Conservation (phyloP, 2,797 vertebrate genomes). For the Huso huso region DNA sequence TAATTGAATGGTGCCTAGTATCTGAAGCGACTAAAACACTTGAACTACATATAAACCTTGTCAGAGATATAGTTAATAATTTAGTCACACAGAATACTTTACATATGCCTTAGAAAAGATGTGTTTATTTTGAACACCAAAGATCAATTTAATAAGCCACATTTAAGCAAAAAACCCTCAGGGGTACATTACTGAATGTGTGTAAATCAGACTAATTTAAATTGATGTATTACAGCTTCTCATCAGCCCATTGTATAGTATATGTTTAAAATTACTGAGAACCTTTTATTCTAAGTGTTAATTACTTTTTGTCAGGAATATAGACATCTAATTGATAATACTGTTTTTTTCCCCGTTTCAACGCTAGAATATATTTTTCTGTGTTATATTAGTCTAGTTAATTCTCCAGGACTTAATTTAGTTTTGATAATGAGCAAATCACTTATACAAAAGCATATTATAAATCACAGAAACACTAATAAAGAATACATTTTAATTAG, state of each 20-base stretch:
- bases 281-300: neutral
- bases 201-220: constrained; percentile 1
- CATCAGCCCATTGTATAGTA: neutral
- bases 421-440: too few relatives aligned
- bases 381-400: too few relatives aligned
- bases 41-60: neutral
- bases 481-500: too few relatives aligned
- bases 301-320: neutral
- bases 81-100: neutral
- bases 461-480: too few relatives aligned
- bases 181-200: neutral
- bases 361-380: too few relatives aligned
- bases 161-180: neutral
- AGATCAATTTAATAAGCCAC: neutral
- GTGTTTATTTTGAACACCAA: constrained; percentile 1
- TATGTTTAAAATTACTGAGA: neutral
- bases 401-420: too few relatives aligned
- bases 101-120: neutral
- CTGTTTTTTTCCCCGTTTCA: too few relatives aligned
- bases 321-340: too few relatives aligned
- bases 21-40: too few relatives aligned
- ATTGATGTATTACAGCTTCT: neutral
- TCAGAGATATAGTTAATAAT: neutral
- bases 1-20: too few relatives aligned
- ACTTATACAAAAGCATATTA: too few relatives aligned